These are phyloP conservation scores for Chlorops oryzae DNA, from an alignment of 1,140 invertebrate species.

Conservation along the genomic window DNA sequence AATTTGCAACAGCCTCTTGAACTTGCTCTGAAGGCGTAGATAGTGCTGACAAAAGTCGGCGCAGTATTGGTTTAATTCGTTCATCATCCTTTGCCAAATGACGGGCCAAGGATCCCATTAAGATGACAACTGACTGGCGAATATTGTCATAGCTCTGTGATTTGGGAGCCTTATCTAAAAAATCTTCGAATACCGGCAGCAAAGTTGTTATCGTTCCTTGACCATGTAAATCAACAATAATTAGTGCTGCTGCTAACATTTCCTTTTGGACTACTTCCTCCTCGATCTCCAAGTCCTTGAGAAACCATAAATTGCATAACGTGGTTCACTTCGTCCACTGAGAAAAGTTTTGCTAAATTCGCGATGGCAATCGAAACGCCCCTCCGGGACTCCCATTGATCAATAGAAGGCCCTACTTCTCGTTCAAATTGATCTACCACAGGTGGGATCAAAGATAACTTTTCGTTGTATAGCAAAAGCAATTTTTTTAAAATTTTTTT, in stretches of 20 bases:
- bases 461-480: slow-evolving; percentile 70
- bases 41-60: slow-evolving; percentile 81
- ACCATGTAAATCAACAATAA: slow-evolving; percentile 85
- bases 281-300: slow-evolving; percentile 78
- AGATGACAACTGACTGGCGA: slow-evolving; percentile 89
- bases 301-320: slow-evolving; percentile 84
- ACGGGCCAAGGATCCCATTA: slow-evolving; percentile 92
- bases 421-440: slow-evolving; percentile 88
- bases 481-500: slow-evolving; percentile 59
- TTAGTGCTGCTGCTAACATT: slow-evolving; percentile 91
- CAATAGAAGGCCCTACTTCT: slow-evolving; percentile 70
- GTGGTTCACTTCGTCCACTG: slow-evolving; percentile 60
- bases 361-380: slow-evolving; percentile 79
- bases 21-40: slow-evolving; percentile 96
- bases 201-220: slow-evolving; percentile 71
- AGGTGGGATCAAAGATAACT: slow-evolving; percentile 73
- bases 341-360: slow-evolving; percentile 58
- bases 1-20: slow-evolving; percentile 96
- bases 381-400: slow-evolving; percentile 79
- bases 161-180: slow-evolving; percentile 84
- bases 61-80: slow-evolving; percentile 86
- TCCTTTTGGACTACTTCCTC: slow-evolving; percentile 73
- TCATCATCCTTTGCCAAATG: slow-evolving; percentile 89
- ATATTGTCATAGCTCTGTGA: slow-evolving; percentile 87
- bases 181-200: slow-evolving; percentile 83